These are phyloP conservation scores for Philereme vetulata DNA, from an alignment of 2,888 invertebrate species.

Conservation along the genomic window DNA sequence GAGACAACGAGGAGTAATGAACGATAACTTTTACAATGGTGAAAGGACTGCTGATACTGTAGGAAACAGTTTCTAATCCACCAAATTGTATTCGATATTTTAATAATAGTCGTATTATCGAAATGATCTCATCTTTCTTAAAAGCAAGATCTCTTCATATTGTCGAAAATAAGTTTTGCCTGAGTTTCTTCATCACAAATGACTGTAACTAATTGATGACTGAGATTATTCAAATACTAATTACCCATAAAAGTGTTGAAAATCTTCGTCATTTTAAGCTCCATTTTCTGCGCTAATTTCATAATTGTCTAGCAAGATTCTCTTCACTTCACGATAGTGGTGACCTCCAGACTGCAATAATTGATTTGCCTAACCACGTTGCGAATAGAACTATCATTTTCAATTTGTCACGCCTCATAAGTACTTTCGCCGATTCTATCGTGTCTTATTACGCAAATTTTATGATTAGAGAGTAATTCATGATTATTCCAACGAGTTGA, in stretches of 20 bases:
- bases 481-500: not conserved
- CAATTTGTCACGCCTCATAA: conserved; percentile 26
- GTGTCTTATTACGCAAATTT: conserved; percentile 11
- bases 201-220: not conserved
- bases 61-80: not conserved
- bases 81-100: too few relatives aligned
- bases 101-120: too few relatives aligned
- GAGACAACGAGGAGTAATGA: conserved; percentile 15
- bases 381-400: conserved; percentile 24
- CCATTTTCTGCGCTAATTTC: conserved; percentile 15
- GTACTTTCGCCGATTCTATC: conserved; percentile 13
- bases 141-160: too few relatives aligned
- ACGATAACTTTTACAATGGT: conserved; percentile 21
- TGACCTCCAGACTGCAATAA: conserved; percentile 17
- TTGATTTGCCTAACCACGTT: conserved; percentile 16
- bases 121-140: too few relatives aligned
- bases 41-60: conserved; percentile 7
- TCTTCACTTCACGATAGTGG: not conserved
- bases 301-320: conserved; percentile 7
- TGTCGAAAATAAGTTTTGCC: too few relatives aligned
- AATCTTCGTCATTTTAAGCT: not conserved
- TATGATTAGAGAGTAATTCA: not conserved
- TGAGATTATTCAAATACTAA: not conserved
- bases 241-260: not conserved
- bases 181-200: not conserved